Evolutionary conservation across 2,888 invertebrate species (phyloP).

Genomic region (Dione juno): DNA sequence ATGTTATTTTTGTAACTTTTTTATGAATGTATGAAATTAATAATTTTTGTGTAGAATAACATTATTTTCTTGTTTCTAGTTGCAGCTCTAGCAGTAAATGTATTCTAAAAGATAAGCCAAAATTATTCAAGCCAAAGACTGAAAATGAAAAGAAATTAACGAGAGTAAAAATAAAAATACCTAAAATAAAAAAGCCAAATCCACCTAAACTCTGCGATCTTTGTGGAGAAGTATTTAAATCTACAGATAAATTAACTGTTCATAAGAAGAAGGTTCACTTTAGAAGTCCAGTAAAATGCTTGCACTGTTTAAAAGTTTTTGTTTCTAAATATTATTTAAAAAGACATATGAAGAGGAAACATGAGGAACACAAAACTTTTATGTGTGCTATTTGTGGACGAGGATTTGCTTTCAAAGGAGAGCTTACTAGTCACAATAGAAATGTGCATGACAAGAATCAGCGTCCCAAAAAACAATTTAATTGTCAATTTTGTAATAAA

Average conservation of each 20-base stretch:
- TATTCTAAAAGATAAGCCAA: slow-evolving; percentile 42
- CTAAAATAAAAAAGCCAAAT: slow-evolving; percentile 50
- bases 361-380: slow-evolving; percentile 60
- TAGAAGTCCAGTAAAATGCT: slow-evolving; percentile 61
- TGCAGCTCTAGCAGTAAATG: slow-evolving; percentile 51
- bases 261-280: slow-evolving; percentile 65
- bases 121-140: slow-evolving; percentile 45
- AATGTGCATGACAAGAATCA: slow-evolving; percentile 65
- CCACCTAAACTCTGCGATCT: slow-evolving; percentile 67
- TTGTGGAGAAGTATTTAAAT: slow-evolving; percentile 67
- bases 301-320: slow-evolving; percentile 63
- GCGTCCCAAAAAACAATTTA: slow-evolving; percentile 57
- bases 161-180: slow-evolving; percentile 47
- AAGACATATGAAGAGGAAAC: slow-evolving; percentile 68
- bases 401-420: slow-evolving; percentile 66
- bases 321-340: slow-evolving; percentile 62
- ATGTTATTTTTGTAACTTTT: too few relatives aligned
- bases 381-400: slow-evolving; percentile 68
- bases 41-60: neutral
- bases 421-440: slow-evolving; percentile 63
- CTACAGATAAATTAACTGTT: slow-evolving; percentile 56
- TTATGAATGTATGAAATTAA: neutral
- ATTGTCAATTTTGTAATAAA: slow-evolving; percentile 73
- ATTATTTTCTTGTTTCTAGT: slow-evolving; percentile 54
- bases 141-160: slow-evolving; percentile 36